A percentile compares a stretch with the other conserved stretches of the same genome.
Conservation (phyloP, 2,888 invertebrate species). For the Pinctada fucata region DNA sequence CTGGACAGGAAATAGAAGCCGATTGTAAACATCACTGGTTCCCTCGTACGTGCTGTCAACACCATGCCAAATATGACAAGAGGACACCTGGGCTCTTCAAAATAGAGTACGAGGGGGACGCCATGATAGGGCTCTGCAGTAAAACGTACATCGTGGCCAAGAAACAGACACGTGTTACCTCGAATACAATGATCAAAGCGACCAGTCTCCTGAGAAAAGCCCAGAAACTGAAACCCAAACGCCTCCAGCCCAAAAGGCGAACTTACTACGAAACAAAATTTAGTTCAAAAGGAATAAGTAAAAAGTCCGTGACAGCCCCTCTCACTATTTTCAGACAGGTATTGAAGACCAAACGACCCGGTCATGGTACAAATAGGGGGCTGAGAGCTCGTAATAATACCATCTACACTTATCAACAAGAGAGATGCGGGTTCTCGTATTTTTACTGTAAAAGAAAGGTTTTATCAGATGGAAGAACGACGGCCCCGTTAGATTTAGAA, state of each 20-base stretch:
- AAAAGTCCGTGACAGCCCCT: too few relatives aligned
- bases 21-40: constrained; percentile 42
- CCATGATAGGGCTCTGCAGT: constrained; percentile 30
- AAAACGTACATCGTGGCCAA: constrained; percentile 29
- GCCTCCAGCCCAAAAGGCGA: background rate
- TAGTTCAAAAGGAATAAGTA: too few relatives aligned
- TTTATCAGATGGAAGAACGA: constrained; percentile 5
- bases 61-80: constrained; percentile 30
- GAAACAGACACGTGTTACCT: background rate
- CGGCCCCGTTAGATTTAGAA: constrained; percentile 21
- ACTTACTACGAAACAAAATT: constrained; percentile 11
- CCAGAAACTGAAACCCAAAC: background rate
- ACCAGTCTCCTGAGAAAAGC: constrained; percentile 4
- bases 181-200: constrained; percentile 18
- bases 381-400: too few relatives aligned
- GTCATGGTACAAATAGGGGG: too few relatives aligned
- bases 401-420: too few relatives aligned
- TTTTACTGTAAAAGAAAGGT: constrained; percentile 39
- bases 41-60: constrained; percentile 20
- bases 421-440: too few relatives aligned
- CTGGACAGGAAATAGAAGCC: constrained; percentile 24
- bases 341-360: too few relatives aligned
- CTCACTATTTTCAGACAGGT: too few relatives aligned
- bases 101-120: too few relatives aligned
- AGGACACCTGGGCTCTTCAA: constrained; percentile 31